Base-by-base conservation (phyloP, 2,113 vertebrate genomes). In the Okapia johnstoni region DNA sequence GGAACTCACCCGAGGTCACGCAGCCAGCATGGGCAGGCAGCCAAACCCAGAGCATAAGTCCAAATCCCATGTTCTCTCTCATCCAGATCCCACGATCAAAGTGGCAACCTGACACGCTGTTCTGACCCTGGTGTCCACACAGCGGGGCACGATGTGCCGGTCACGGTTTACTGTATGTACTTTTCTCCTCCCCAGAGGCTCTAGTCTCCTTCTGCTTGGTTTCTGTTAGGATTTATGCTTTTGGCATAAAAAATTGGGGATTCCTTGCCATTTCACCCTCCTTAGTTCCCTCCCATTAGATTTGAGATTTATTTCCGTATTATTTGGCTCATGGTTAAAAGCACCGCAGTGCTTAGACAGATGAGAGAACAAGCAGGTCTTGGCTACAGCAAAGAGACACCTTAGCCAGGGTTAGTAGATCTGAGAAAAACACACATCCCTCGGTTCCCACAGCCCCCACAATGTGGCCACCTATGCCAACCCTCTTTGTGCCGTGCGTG, bases 11-110 rank as follows among this genome's bases (percentile, higher is more conserved):
- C 63, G 70, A 79, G 46, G 48, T 48, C 63, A 54, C 1, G 21
- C n/a, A 80, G 57, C 46, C 52, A 55, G 70, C 90, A 88, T 61
- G 33, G 85, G 48, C 88, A 19, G 7, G 84, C 30, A 48, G 80
- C 60, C 85, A 85, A 97, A 60, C 79, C 55, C 43, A 70, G 80
- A 84, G 73, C 4, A 0, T 23, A 84, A 52, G 61, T 79, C 70
- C 84, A 84, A 61, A 87, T 7, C 81, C 50, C 93, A 79, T 1
- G 7, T 70, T 87, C 81, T 60, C 77, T 85, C 58, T 95, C 46
- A 48, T 90, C 66, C 63, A 92, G 93, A 93, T 90, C 90, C 19
- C 86, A 90, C 54, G 80, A 90, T 81, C 86, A 73, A 97, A 90
- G 94, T 73, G 60, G 58, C 94, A 93, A 33, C 60, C 7, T 54